A percentile compares a stretch with the other conserved stretches of the same genome.
Evolutionary conservation across 1,140 invertebrate genomes (phyloP).

Genomic region (Zaprionus kolodkinae): DNA sequence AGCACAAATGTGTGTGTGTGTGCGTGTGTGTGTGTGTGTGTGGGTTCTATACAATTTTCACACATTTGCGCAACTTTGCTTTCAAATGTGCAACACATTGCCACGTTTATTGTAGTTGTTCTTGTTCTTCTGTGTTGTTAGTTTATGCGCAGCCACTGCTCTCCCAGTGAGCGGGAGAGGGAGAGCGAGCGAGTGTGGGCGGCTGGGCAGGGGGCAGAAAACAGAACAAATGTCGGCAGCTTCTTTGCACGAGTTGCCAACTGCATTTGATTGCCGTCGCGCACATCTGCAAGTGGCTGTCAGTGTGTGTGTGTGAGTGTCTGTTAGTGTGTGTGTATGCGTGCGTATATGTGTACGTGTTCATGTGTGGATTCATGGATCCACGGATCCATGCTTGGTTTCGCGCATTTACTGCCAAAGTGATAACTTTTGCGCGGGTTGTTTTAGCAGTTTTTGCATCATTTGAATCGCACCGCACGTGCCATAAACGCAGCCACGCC

Average conservation of each 20-base stretch:
- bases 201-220: neutral
- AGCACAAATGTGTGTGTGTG: conserved; percentile 42
- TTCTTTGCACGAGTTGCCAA: conserved; percentile 61
- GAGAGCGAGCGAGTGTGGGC: neutral
- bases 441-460: conserved; percentile 60
- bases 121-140: conserved; percentile 35
- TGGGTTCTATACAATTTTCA: conserved; percentile 65
- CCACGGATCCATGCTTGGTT: conserved; percentile 64
- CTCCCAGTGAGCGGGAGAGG: neutral
- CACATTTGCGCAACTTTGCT: conserved; percentile 77
- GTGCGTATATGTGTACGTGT: conserved; percentile 21
- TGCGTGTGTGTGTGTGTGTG: conserved; percentile 20
- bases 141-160: conserved; percentile 28
- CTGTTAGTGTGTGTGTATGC: conserved; percentile 1
- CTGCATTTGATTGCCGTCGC: conserved; percentile 71
- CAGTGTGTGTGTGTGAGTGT: neutral
- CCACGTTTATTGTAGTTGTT: conserved; percentile 55
- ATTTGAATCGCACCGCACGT: conserved; percentile 27
- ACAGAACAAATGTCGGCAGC: conserved; percentile 44
- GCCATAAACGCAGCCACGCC: conserved; percentile 33
- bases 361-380: conserved; percentile 50
- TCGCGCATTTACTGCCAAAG: conserved; percentile 71
- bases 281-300: conserved; percentile 22
- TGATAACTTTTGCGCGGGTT: conserved; percentile 76
- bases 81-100: conserved; percentile 80